phyloP scores from a whole-genome alignment of 2,888 invertebrate genomes.

The Lucinisca nassula region DNA sequence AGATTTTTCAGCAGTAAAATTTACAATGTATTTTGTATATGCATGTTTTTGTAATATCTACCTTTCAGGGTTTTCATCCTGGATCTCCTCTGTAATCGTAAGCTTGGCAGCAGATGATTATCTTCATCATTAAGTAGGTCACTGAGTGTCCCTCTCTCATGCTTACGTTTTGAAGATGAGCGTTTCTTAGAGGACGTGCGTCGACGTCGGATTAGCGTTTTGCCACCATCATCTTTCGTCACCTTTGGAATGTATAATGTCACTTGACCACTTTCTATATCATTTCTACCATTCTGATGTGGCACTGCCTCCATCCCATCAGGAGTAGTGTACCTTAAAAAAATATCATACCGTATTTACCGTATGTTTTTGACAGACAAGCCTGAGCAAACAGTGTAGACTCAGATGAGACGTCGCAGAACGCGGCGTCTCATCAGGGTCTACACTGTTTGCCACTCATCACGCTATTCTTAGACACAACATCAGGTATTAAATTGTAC shows the following conservation, averaged over 20 bases:
- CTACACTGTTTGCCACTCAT: too few species aligned
- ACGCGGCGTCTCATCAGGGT: too few species aligned
- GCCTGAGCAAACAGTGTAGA: too few species aligned
- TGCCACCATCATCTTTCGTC: constrained; percentile 69
- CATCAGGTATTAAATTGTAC: too few species aligned
- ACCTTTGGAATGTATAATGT: constrained; percentile 72
- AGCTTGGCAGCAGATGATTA: constrained; percentile 68
- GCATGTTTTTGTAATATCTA: too few species aligned
- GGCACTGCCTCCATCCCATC: constrained; percentile 38
- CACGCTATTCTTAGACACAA: too few species aligned
- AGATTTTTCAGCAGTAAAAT: too few species aligned
- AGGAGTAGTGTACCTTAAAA: background rate
- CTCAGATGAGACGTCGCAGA: too few species aligned
- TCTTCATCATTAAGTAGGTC: constrained; percentile 65
- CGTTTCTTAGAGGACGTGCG: constrained; percentile 54
- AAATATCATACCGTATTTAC: too few species aligned
- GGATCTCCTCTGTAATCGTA: constrained; percentile 50
- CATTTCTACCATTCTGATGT: background rate
- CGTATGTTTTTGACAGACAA: too few species aligned
- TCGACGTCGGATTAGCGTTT: constrained; percentile 66
- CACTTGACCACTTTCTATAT: constrained; percentile 30
- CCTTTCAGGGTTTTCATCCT: constrained; percentile 71
- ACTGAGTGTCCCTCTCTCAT: constrained; percentile 59
- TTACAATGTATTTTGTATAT: too few species aligned
- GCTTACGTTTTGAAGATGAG: constrained; percentile 32